A percentile compares a stretch with the other conserved stretches of the same genome.
Evolutionary conservation across 1,140 invertebrate genomes (phyloP).

Genomic region (Heliconius eleuchia): DNA sequence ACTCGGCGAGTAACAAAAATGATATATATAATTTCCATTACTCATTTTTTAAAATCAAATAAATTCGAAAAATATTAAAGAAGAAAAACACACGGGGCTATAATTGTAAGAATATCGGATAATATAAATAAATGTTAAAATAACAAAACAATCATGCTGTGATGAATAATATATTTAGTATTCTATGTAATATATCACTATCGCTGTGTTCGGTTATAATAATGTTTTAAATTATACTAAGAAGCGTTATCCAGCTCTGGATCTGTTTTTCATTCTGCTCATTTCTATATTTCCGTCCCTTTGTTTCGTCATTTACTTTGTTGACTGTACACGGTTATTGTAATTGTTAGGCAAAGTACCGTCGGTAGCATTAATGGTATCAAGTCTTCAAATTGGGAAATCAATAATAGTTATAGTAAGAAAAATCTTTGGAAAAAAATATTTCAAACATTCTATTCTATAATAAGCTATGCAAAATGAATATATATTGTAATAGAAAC

Average conservation of each 20-base stretch:
- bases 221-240: constrained; percentile 27
- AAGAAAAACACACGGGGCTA: not conserved
- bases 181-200: constrained; percentile 56
- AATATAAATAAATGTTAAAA: not conserved
- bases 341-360: not conserved
- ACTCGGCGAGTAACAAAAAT: not conserved
- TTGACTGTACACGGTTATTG: not conserved
- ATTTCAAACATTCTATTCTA: not conserved
- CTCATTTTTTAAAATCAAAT: not conserved
- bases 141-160: constrained; percentile 43
- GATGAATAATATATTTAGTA: constrained; percentile 41
- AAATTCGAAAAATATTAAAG: not conserved
- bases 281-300: constrained; percentile 69
- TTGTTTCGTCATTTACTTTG: constrained; percentile 38
- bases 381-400: not conserved
- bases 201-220: constrained; percentile 57
- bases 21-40: not conserved
- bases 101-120: not conserved
- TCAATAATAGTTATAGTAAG: not conserved
- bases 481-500: not conserved
- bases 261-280: constrained; percentile 54
- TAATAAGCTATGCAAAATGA: not conserved
- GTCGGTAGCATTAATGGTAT: not conserved
- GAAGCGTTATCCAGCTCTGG: constrained; percentile 32
- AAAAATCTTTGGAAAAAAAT: not conserved